Evolutionary conservation across 1,140 invertebrate species (phyloP), one percentile per base, ranked within the genome.

Genomic region (Palaemon carinicauda): DNA sequence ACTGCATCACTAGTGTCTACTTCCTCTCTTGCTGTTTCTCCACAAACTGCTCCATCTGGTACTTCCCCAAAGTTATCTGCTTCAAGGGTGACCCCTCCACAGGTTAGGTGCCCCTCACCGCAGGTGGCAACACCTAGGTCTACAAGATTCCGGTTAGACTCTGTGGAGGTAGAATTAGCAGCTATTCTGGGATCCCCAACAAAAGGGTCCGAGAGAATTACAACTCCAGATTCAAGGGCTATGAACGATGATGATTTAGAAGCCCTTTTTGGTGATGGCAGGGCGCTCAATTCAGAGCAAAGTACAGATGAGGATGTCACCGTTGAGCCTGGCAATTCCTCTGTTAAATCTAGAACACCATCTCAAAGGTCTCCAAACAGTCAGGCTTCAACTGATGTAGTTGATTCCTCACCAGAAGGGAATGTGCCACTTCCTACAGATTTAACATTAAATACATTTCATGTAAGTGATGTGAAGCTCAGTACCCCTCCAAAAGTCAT

Each of bases 401-500:
- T 69, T 69, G 41, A 41, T 5, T 5, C 41, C 7, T 41, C 41
- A 41, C 41, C 73, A 9, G 33, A 21, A 9, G 33, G 41, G 17
- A 50, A 33, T 15, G n/a, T 50, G 41, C 52, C 78, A n/a, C 51
- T 15, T 12, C 14, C 50, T 21, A 41, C 52, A n/a, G 65, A 27
- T 27, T n/a, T 15, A 24, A 52, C 12, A 24, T 31, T 10, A 15
- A 51, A 71, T 7, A 27, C 29, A 9, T 24, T n/a, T 54, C n/a
- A 52, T 12, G 31, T 71, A 54, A 41, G 29, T 31, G 84, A 86
- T 53, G 73, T 29, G 17, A 86, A 86, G 60, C 77, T 86, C n/a
- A 80, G 73, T 41, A 86, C 84, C 27, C 84, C 84, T 24, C 77
- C 84, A 19, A 80, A 80, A 78, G 84, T 86, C 10, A 80, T 86